Percentiles rank a stretch among this genome's conserved stretches.
Conservation (phyloP, 2,797 vertebrate genomes). For the Xyrichtys novacula region DNA sequence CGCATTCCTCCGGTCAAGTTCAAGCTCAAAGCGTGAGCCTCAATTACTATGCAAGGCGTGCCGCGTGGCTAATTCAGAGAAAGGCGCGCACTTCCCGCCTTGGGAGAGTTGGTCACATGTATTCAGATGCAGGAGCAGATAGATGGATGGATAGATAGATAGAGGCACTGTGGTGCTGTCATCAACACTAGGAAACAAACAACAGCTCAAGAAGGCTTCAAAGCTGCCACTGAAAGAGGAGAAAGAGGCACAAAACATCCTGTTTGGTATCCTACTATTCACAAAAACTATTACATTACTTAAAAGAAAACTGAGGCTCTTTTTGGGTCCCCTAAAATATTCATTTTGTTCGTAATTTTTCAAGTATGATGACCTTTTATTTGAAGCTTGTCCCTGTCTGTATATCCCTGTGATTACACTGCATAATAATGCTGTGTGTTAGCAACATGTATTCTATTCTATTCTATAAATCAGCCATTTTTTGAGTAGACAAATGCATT, state of each 20-base stretch:
- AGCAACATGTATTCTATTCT: too few species aligned
- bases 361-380: too few species aligned
- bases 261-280: too few species aligned
- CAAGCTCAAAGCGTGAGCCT: slow-evolving; percentile 84
- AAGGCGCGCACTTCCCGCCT: slow-evolving; percentile 70
- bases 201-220: background rate
- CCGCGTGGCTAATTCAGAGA: slow-evolving; percentile 77
- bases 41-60: slow-evolving; percentile 78
- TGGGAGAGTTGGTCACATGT: slow-evolving; percentile 75
- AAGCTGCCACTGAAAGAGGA: background rate
- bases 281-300: too few species aligned
- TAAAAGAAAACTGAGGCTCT: too few species aligned
- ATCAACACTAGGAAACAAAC: background rate
- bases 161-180: slow-evolving; percentile 13
- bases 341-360: too few species aligned
- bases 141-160: slow-evolving; percentile 34
- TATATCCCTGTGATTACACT: too few species aligned
- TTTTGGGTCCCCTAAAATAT: background rate
- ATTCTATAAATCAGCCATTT: too few species aligned
- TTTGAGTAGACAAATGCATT: too few species aligned
- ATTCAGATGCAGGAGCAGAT: slow-evolving; percentile 52
- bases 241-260: background rate
- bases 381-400: too few species aligned
- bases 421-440: too few species aligned
- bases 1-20: slow-evolving; percentile 87